A percentile compares a stretch with the other conserved stretches of the same genome.
phyloP scores from a whole-genome alignment of 2,113 vertebrate genomes.

The Micronycteris hirsuta region DNA sequence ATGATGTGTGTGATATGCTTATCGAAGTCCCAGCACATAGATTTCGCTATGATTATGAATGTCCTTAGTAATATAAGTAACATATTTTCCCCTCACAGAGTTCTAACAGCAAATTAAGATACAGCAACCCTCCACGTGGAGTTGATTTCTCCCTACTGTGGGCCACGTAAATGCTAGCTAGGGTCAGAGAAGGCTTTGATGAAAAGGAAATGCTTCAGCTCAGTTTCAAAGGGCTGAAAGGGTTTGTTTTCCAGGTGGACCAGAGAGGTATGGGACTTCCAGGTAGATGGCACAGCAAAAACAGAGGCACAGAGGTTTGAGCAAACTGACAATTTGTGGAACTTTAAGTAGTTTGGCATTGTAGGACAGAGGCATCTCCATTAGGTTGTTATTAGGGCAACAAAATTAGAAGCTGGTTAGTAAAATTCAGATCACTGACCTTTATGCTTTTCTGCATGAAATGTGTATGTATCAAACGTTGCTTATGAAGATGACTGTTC shows the following conservation, averaged over 20 bases:
- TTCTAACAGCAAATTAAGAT: not conserved
- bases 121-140: not conserved
- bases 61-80: not conserved
- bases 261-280: not conserved
- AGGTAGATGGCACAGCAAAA: not conserved
- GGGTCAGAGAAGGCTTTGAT: not conserved
- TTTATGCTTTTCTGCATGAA: not conserved
- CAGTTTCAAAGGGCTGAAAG: not conserved
- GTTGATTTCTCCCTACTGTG: not conserved
- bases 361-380: not conserved
- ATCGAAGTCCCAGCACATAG: fast-evolving
- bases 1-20: not conserved
- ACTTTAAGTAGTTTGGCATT: not conserved
- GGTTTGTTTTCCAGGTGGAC: not conserved
- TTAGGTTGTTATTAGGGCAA: not conserved
- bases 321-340: fast-evolving
- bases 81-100: not conserved
- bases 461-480: fast-evolving
- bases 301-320: not conserved
- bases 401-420: not conserved
- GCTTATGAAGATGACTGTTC: not conserved
- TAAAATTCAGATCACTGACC: not conserved
- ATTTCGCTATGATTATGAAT: not conserved
- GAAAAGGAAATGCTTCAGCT: not conserved
- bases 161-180: not conserved